Conservation (phyloP, 2,113 vertebrate species). For the Euleptes europaea region DNA sequence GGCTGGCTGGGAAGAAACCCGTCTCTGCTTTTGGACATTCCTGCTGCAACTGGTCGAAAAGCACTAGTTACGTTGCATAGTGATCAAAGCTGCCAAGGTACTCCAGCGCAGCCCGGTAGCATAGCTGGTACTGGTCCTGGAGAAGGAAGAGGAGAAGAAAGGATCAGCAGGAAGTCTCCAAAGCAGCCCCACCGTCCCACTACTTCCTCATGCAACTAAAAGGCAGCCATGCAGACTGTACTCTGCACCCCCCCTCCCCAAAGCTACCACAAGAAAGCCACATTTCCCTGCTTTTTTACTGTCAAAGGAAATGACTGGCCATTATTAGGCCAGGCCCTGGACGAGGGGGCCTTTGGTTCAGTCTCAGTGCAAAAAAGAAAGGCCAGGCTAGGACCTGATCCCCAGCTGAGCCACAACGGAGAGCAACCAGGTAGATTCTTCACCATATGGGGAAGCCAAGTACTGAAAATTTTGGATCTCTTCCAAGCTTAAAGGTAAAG, state of each 20-base stretch:
- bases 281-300: background rate
- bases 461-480: background rate
- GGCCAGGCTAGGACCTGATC: background rate
- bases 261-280: too few species aligned
- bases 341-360: background rate
- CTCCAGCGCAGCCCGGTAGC: slow-evolving; percentile 95
- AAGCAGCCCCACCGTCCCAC: background rate
- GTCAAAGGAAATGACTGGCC: background rate
- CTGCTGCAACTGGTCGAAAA: slow-evolving; percentile 70
- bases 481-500: too few species aligned
- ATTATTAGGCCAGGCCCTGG: background rate
- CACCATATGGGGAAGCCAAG: background rate
- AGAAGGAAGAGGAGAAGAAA: slow-evolving; percentile 11
- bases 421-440: background rate
- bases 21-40: slow-evolving; percentile 71
- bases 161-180: background rate
- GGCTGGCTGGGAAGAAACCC: slow-evolving; percentile 84
- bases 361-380: background rate
- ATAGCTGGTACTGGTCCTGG: slow-evolving; percentile 98
- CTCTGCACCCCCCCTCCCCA: background rate
- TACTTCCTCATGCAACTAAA: background rate
- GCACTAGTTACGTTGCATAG: slow-evolving; percentile 96
- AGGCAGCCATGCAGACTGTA: background rate
- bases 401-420: background rate
- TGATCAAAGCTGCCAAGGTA: slow-evolving; percentile 98